These are phyloP conservation scores for Notechis scutatus DNA, from an alignment of 2,113 vertebrate species.

Conservation along the genomic window DNA sequence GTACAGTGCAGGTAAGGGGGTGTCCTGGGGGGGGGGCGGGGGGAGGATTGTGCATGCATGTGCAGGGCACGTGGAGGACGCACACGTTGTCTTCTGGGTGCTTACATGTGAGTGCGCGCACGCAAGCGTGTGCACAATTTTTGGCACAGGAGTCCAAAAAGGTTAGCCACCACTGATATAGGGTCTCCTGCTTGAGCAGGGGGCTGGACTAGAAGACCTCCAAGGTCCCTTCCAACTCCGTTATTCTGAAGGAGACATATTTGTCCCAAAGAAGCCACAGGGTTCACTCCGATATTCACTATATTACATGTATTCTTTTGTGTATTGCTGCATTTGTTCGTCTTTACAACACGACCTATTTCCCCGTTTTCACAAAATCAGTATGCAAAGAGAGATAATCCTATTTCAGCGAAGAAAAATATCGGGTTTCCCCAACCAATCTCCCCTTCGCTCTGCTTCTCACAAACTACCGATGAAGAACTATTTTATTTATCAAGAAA, in stretches of 20 bases:
- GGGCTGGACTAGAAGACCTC: neutral
- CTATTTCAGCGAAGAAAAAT: neutral
- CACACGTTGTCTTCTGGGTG: too few relatives aligned
- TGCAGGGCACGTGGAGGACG: too few relatives aligned
- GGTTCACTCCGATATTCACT: neutral
- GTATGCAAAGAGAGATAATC: neutral
- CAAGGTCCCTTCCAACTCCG: neutral
- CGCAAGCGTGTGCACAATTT: too few relatives aligned
- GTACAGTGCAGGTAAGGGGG: too few relatives aligned
- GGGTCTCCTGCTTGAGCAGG: neutral
- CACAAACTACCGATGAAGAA: neutral
- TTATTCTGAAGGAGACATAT: neutral
- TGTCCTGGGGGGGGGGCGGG: too few relatives aligned
- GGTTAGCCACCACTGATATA: too few relatives aligned
- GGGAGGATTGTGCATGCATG: too few relatives aligned
- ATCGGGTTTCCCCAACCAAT: neutral
- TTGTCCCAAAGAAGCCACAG: neutral
- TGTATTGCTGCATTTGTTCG: neutral
- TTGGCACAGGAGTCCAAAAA: too few relatives aligned
- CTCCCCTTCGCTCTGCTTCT: neutral
- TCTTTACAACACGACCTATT: neutral
- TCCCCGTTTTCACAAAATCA: neutral
- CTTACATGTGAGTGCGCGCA: too few relatives aligned
- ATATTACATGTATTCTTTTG: too few relatives aligned
- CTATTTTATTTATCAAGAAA: neutral